Base-by-base conservation (phyloP, 2,113 vertebrate genomes). In the Phalacrocorax brasilianus region DNA sequence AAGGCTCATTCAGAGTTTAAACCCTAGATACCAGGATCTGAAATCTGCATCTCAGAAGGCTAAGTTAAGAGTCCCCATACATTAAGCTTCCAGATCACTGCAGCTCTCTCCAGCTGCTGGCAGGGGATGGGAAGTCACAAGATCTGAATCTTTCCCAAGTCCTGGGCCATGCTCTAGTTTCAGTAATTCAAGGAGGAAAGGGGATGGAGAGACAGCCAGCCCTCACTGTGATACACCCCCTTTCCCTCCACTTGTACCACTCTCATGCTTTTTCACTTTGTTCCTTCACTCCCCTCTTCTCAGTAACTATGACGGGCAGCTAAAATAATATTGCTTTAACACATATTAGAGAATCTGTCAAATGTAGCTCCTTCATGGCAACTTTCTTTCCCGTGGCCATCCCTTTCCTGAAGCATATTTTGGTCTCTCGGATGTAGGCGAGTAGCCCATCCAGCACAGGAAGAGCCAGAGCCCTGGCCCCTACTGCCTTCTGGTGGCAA, bases 221-320 rank as follows among this genome's bases (percentile, higher is more conserved):
- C 9, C 20, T 32, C 2, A 1, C 26, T 52, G 10, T 28, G n/a
- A 22, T 7, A 1, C 28, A 73, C 6, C 5, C 15, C 16, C 30
- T 68, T 45, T 45, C 42, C 28, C 22, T 38, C 32, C 5, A 3
- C 40, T 66, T 65, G 16, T 45, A 42, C 17, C 28, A 71, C 3
- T 7, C 11, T 58, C 11, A 0, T 52, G 17, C 14, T 42, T 88
- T 89, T 84, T 58, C 14, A 19, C 47, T n/a, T 85, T 59, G 26
- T 47, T 11, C 14, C 32, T 85, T 78, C 2, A 2, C 47, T 82
- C 9, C 6, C 9, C 42, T 80, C 45, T 40, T 75, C 26, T 53
- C 38, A 24, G 33, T 24, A 75, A 67, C 50, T 50, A 58, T 24
- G 61, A 59, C 7, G 1, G 3, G 45, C 47, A 66, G 8, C 55